Evolutionary conservation across 2,113 vertebrate species (phyloP).

Genomic region (Cranoglanis bouderius): DNA sequence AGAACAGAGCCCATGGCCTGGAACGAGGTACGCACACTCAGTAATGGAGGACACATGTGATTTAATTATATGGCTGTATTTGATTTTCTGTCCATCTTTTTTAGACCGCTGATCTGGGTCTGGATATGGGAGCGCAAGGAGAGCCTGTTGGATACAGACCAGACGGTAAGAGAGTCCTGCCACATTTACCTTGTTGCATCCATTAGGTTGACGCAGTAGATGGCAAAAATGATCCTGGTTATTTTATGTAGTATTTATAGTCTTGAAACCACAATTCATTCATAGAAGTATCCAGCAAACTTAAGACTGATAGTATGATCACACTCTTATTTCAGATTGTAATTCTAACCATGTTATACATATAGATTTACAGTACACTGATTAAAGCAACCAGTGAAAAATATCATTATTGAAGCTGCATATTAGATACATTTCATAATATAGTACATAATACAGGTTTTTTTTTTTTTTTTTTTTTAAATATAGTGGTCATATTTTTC

Average conservation of each 20-base stretch:
- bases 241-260: neutral
- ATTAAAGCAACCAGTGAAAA: neutral
- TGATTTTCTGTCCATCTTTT: neutral
- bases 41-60: neutral
- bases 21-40: conserved; percentile 83
- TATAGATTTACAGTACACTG: too few relatives aligned
- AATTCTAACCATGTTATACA: neutral
- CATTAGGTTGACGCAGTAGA: neutral
- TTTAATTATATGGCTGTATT: neutral
- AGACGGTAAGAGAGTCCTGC: conserved; percentile 80
- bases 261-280: neutral
- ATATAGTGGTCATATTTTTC: too few relatives aligned
- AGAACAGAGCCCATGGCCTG: conserved; percentile 96
- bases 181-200: neutral
- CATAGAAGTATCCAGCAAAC: too few relatives aligned
- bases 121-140: conserved; percentile 93
- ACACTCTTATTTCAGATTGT: neutral
- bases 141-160: conserved; percentile 93
- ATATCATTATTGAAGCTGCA: neutral
- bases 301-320: too few relatives aligned
- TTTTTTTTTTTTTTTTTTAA: too few relatives aligned
- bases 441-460: too few relatives aligned
- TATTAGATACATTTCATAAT: too few relatives aligned
- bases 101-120: conserved; percentile 90
- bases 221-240: neutral